Base-by-base conservation (phyloP, 1,140 invertebrate genomes). In the Asobara japonica region DNA sequence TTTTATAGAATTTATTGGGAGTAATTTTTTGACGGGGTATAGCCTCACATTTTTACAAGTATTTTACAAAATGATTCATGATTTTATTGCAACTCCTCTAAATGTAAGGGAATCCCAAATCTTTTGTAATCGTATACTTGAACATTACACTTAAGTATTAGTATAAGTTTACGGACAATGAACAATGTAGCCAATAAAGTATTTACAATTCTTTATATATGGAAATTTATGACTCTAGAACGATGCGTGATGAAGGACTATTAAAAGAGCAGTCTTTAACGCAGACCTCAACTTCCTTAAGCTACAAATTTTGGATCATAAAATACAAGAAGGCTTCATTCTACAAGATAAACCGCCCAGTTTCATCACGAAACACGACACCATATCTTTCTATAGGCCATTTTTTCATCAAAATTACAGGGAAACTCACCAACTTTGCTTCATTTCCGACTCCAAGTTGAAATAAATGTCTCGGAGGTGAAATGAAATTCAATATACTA, bases 131-230 rank as follows among this genome's bases (percentile, higher is more conserved):
- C 30, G 33, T 71, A 71, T 71, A 71, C 41, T 38, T 67, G 25
- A 33, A 71, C 10, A 18, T 70, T 30, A 62, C 33, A 31, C 38
- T 16, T 41, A 71, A 41, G 45, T 38, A 8, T 56, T 56, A 56
- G 51, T 25, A 22, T 56, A 56, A 56, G 18, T 56, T 56, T 13
- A 51, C 20, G 45, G 20, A 51, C n/a, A 56, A 56, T 56, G 51
- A 56, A 56, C 18, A 56, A 56, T 56, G 51, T 56, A 56, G 30
- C 31, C 51, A 71, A 71, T 71, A 71, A 71, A 71, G 56, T 71
- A 62, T 71, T 62, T 60, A 71, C 64, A 71, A 61, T 71, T 71
- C 51, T 62, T 71, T 71, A 29, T 61, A 67, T 10, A 22, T 16
- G 36, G 22, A 3, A 10, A 27, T 56, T 56, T 56, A 56, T 56